Percentiles rank a stretch among this genome's conserved stretches.
These are phyloP conservation scores for Rattus norvegicus DNA, from an alignment of 2,113 vertebrate genomes.

Conservation along the genomic window GRCr8 NC_086032.1:91672501-91673000, in stretches of 20 bases:
- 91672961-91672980: not conserved
- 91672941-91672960: not conserved
- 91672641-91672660: no score
- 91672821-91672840: not conserved
- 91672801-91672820: not conserved
- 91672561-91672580: not conserved
- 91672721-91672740: not conserved
- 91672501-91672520: not conserved
- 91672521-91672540: rapidly evolving
- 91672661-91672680: not conserved
- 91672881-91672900: not conserved
- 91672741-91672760: not conserved
- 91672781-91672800: not conserved
- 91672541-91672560: not conserved
- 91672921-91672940: not conserved
- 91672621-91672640: not conserved
- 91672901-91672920: not conserved
- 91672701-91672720: not conserved
- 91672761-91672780: not conserved
- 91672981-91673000: not conserved
- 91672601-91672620: not conserved
- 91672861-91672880: not conserved
- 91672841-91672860: not conserved
- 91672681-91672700: not conserved
- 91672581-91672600: not conserved